A percentile compares a stretch with the other conserved stretches of the same genome.
These are phyloP conservation scores for Petrophora chlorosata DNA, from an alignment of 2,888 invertebrate species.

Conservation along the genomic window DNA sequence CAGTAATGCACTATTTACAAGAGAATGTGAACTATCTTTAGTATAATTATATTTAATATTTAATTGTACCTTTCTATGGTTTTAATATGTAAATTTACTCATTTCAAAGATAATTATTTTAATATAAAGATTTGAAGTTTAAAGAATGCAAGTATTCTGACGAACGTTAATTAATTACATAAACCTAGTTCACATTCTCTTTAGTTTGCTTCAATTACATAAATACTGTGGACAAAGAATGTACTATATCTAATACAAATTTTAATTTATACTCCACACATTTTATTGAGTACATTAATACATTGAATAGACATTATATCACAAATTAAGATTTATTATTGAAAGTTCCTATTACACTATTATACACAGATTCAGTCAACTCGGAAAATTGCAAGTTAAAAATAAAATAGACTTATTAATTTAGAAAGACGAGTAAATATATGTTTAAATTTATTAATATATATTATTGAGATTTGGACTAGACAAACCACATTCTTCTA, in stretches of 20 bases:
- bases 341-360: constrained; percentile 59
- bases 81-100: no score
- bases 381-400: constrained; percentile 64
- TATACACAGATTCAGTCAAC: constrained; percentile 76
- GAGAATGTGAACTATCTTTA: constrained; percentile 13
- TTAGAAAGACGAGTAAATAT: constrained; percentile 76
- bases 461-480: constrained; percentile 80
- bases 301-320: constrained; percentile 57
- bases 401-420: constrained; percentile 60
- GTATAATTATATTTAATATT: constrained; percentile 1
- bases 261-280: constrained; percentile 17
- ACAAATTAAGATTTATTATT: constrained; percentile 39
- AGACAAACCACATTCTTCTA: constrained; percentile 81
- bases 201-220: constrained; percentile 38
- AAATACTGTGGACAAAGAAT: constrained; percentile 59
- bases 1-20: constrained; percentile 47
- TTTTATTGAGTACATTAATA: constrained; percentile 48
- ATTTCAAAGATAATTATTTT: no score
- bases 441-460: constrained; percentile 52
- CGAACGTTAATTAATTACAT: background rate
- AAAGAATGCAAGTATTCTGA: no score
- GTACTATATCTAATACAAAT: constrained; percentile 49
- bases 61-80: no score
- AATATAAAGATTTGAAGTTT: no score
- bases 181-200: constrained; percentile 30